These are phyloP conservation scores for Natator depressus DNA, from an alignment of 2,113 vertebrate genomes.

Conservation along the genomic window DNA sequence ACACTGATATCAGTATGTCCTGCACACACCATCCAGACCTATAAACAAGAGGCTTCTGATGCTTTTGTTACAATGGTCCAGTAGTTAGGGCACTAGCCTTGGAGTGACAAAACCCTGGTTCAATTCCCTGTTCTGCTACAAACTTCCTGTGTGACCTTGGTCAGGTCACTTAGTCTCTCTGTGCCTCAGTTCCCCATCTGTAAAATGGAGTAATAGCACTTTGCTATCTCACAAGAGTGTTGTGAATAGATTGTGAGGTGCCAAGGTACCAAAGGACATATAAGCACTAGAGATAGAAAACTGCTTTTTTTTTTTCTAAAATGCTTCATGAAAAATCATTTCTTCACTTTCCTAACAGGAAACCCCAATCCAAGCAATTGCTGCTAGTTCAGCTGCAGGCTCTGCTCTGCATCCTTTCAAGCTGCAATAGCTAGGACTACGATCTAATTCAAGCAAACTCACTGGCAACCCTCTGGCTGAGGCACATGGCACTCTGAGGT, in stretches of 20 bases:
- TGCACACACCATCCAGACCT: neutral
- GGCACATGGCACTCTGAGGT: neutral
- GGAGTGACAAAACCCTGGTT: neutral
- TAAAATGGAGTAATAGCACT: neutral
- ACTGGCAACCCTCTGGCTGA: neutral
- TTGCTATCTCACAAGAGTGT: neutral
- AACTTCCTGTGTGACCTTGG: neutral
- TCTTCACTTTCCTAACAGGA: neutral
- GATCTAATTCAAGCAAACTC: neutral
- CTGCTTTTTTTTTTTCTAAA: neutral
- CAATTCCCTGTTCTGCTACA: neutral
- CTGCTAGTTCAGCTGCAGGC: neutral
- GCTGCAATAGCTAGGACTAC: neutral
- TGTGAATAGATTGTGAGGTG: neutral
- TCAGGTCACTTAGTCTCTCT: neutral
- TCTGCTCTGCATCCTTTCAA: too few relatives aligned
- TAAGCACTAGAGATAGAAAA: neutral
- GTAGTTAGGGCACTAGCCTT: neutral
- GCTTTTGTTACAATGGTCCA: neutral
- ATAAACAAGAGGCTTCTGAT: neutral
- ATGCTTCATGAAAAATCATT: neutral
- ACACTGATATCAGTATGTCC: neutral
- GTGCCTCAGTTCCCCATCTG: neutral
- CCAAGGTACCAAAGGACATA: neutral
- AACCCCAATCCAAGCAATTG: neutral